Conservation (phyloP, 53 echinoderm and acorn worm species). For the Holothuria leucospilota region DNA sequence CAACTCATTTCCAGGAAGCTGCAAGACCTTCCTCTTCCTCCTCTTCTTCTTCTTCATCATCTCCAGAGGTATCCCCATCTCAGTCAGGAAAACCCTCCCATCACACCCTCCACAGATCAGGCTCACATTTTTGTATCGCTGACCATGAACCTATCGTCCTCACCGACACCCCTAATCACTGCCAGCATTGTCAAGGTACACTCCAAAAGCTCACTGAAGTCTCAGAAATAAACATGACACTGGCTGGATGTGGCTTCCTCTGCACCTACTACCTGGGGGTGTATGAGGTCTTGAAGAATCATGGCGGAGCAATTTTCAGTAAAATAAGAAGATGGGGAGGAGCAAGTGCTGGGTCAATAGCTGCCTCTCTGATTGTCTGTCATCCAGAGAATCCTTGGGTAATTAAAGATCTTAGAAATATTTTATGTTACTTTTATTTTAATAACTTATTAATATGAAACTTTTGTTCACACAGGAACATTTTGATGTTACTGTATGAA, state of each 20-base stretch:
- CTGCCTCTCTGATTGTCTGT: slow-evolving; percentile 68
- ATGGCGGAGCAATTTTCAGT: slow-evolving; percentile 58
- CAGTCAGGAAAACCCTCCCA: no score
- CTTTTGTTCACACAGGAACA: no score
- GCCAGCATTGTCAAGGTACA: slow-evolving; percentile 18
- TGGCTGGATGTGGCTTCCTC: slow-evolving; percentile 79
- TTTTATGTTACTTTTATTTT: no score
- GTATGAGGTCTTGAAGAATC: slow-evolving; percentile 51
- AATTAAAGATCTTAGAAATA: slow-evolving; percentile 16
- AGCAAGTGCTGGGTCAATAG: slow-evolving; percentile 74
- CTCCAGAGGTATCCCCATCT: no score
- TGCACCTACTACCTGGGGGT: slow-evolving; percentile 80
- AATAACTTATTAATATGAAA: no score
- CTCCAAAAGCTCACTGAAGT: slow-evolving; percentile 19
- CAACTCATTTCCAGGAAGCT: no score
- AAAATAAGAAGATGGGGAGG: slow-evolving; percentile 76
- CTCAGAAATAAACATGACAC: slow-evolving; percentile 65
- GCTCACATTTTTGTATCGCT: slow-evolving; percentile 6
- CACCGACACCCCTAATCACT: neutral
- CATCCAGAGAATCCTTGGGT: slow-evolving; percentile 72
- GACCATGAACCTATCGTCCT: neutral
- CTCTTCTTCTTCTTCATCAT: no score
- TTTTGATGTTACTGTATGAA: no score
- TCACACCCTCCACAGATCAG: neutral
- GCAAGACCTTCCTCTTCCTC: no score